Evolutionary conservation across 2,888 invertebrate species (phyloP).

Genomic region (Smittia aterrima): DNA sequence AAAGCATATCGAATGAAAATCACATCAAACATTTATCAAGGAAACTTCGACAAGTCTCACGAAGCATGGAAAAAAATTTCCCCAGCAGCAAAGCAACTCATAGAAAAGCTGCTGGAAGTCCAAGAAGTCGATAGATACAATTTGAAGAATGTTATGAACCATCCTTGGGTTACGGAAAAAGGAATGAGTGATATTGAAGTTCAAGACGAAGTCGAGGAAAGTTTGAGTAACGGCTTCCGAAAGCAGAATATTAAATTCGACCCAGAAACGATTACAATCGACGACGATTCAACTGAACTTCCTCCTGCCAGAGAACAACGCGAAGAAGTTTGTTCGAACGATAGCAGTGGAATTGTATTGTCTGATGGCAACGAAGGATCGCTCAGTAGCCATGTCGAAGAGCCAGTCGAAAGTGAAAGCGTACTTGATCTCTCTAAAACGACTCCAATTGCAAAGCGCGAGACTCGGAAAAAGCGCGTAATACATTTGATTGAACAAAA

Average conservation of each 20-base stretch:
- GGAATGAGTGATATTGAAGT: constrained; percentile 48
- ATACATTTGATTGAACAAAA: too few species aligned
- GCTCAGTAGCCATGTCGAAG: constrained; percentile 13
- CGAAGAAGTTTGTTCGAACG: constrained; percentile 43
- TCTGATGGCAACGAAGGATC: constrained; percentile 44
- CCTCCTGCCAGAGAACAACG: background rate
- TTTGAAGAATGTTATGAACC: constrained; percentile 64
- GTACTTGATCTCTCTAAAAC: too few species aligned
- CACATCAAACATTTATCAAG: constrained; percentile 40
- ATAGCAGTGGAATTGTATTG: constrained; percentile 45
- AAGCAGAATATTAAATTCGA: too few species aligned
- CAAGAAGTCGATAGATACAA: constrained; percentile 71
- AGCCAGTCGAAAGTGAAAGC: background rate
- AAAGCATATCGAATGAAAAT: background rate
- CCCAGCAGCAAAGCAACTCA: constrained; percentile 69
- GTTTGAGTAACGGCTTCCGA: too few species aligned
- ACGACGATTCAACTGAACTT: background rate
- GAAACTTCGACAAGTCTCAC: constrained; percentile 43
- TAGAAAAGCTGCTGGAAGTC: constrained; percentile 72
- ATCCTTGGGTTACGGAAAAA: constrained; percentile 59
- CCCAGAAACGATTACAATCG: background rate
- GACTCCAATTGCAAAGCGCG: background rate
- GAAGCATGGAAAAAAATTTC: constrained; percentile 72
- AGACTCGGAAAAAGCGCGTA: too few species aligned
- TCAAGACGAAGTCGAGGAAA: constrained; percentile 13